Evolutionary conservation across 2,797 vertebrate species (phyloP), one percentile per base, ranked within the genome.

Genomic region (Pelobates cultripes): DNA sequence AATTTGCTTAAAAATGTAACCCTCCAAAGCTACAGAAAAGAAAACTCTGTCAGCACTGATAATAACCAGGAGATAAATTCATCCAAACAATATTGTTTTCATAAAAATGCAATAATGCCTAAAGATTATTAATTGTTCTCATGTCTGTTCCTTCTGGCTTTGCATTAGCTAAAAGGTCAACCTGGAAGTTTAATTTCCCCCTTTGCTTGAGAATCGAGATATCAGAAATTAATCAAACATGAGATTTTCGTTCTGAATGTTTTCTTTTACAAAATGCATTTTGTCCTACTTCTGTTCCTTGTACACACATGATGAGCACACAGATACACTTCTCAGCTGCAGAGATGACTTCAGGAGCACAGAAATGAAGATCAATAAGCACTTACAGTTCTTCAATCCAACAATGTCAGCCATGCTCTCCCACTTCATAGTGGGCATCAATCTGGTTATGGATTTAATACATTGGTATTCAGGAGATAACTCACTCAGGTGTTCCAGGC

Each of bases 101-200:
- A 15, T 57, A 57, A 57, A 57, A 57, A 57, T 9, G 9, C 13
- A 12, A 57, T 15, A 12, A 12, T 57, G 14, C 13, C 71, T 14
- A 76, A 86, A 81, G 84, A 70, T 85, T 75, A 86, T 70, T 85
- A 85, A 86, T 78, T 69, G 63, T 41, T 63, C 41, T 73, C 55
- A 44, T 44, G 61, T 53, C 15, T 42, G 6, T 2, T 64, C 66
- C 53, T 70, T 42, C 78, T 2, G 73, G 83, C 73, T 88, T 42
- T 83, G 77, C 79, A 90, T 90, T 89, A 88, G 75, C 78, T 87
- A 79, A 91, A 93, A 92, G 90, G 88, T 92, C 90, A 91, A 74
- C 44, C 73, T 82, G n/a, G 80, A 90, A 90, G 85, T 80, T 78
- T 69, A 78, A 85, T 12, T 86, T 85, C 85, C 69, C 78, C n/a